These are phyloP conservation scores for Pelmatolapia mariae DNA, from an alignment of 2,113 vertebrate genomes.

Conservation along the genomic window DNA sequence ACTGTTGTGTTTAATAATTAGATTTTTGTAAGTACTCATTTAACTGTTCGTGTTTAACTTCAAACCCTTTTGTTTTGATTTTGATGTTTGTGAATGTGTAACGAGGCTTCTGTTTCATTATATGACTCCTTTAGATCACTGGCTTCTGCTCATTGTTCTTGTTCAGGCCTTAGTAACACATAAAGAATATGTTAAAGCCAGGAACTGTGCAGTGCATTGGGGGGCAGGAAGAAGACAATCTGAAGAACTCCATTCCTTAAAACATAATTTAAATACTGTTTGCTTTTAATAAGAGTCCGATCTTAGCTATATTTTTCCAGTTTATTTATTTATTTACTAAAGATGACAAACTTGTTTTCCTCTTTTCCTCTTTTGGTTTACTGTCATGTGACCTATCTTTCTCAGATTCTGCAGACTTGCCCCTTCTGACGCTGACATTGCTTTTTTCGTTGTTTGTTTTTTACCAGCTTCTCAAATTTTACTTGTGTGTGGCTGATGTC, in stretches of 20 bases:
- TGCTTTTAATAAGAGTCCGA: neutral
- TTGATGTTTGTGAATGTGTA: neutral
- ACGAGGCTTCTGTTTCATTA: neutral
- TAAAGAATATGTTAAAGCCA: neutral
- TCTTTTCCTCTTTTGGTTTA: neutral
- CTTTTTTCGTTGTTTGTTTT: neutral
- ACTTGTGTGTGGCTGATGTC: neutral
- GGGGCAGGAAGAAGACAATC: neutral
- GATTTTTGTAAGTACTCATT: neutral
- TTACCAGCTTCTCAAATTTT: neutral
- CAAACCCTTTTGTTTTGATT: neutral
- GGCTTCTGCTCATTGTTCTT: neutral
- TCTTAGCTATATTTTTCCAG: neutral
- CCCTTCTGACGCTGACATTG: neutral
- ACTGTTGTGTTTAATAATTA: neutral
- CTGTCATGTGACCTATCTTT: neutral
- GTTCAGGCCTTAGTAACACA: neutral
- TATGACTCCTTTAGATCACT: neutral
- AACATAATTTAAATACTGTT: neutral
- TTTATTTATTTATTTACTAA: neutral
- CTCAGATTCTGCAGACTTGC: neutral
- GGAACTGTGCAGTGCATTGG: neutral
- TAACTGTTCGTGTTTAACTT: neutral
- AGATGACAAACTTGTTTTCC: neutral
- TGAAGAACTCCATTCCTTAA: neutral